Conservation (phyloP, 2,888 invertebrate genomes). For the Machimus atricapillus region DNA sequence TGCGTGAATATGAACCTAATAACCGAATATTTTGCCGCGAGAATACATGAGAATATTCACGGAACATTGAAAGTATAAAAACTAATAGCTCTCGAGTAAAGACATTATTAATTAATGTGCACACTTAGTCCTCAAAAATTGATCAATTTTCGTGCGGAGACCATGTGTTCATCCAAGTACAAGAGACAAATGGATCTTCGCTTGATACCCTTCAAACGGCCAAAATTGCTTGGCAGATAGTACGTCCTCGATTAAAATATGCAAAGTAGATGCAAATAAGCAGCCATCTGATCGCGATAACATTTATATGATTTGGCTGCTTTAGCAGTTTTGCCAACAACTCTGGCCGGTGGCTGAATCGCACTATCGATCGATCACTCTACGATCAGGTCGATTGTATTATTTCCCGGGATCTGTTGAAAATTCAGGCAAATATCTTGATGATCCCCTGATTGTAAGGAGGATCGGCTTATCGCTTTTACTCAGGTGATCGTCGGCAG, state of each 20-base stretch:
- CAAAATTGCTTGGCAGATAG: not conserved
- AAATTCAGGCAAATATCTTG: slow-evolving; percentile 9
- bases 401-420: not conserved
- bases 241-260: slow-evolving; percentile 38
- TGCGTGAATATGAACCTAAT: not conserved
- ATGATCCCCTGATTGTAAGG: not conserved
- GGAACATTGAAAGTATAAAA: not conserved
- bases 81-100: not conserved
- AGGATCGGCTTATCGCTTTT: not conserved
- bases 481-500: not conserved
- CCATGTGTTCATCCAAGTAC: not conserved
- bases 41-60: not conserved
- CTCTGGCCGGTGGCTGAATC: not conserved
- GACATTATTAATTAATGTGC: not conserved
- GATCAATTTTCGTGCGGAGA: not conserved
- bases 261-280: slow-evolving; percentile 47
- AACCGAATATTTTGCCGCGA: not conserved
- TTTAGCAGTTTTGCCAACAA: slow-evolving; percentile 15
- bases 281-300: slow-evolving; percentile 46
- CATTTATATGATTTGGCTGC: slow-evolving; percentile 47
- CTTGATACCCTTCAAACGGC: not conserved
- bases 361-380: slow-evolving; percentile 8
- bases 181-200: not conserved
- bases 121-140: not conserved
- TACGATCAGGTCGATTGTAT: slow-evolving; percentile 12